Base-by-base conservation (phyloP, 2,113 vertebrate species). In the Anhinga rufa region DNA sequence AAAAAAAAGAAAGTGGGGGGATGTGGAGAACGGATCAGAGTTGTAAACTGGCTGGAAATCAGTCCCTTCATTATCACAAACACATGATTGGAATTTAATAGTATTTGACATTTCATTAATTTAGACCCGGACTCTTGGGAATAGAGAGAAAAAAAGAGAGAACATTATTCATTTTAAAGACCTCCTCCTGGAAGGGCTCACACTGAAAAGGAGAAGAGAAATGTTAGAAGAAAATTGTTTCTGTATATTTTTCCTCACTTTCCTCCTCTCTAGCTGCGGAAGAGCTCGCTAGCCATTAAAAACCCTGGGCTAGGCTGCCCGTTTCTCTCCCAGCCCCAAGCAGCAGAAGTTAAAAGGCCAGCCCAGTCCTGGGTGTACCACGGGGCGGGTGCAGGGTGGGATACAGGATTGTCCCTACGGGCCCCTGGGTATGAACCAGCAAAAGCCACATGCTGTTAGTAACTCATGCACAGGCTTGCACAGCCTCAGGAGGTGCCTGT, bases 101-200 rank as follows among this genome's bases (percentile, higher is more conserved):
- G 85, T 75, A 70, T 97, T 95, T 97, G 95, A 97, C 94, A 92
- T 97, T 96, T 97, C 90, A 94, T 92, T 97, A 96, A 95, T 96
- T 97, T 95, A 95, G 95, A 84, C 75, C 48, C 64, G 40, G 36
- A 81, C n/a, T 85, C 90, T 72, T 12, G 65, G 86, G 88, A 95
- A 85, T 12, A 80, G 83, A 77, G 51, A 86, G 49, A 28, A 18
- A 52, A 57, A 88, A 91, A 82, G 84, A 74, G 88, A 34, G 84
- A 86, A 88, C 68, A 68, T 92, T 92, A 90, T 93, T 94, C 93
- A 96, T 89, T 95, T 94, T 83, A 92, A 96, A 94, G 74, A 85
- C 74, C 74, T 96, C 70, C 28, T 95, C 87, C 92, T 5, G 11
- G 79, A 95, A 95, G 74, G 55, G 38, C 55, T 86, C 42, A 46